Evolutionary conservation across 2,113 vertebrate genomes (phyloP).

Genomic region (cat (Felis catus)): DNA sequence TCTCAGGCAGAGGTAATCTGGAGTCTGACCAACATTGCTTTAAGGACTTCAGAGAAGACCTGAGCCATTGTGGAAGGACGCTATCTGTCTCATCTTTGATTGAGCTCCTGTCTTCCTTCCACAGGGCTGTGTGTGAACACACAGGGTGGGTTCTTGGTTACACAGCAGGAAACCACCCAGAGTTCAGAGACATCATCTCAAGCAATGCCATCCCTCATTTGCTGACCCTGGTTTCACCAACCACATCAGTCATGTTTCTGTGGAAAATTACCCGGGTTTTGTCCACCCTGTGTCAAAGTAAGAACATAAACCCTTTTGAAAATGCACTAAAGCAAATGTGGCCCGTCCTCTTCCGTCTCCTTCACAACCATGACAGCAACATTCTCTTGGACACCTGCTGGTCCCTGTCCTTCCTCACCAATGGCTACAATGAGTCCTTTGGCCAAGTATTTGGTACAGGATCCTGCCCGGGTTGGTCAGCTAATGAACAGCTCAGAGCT

Average conservation of each 20-base stretch:
- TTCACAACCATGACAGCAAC: conserved; percentile 86
- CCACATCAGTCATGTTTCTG: conserved; percentile 89
- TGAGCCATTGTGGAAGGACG: conserved; percentile 90
- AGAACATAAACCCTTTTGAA: conserved; percentile 88
- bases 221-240: conserved; percentile 86
- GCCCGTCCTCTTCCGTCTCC: conserved; percentile 85
- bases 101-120: conserved; percentile 87
- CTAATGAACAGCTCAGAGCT: conserved; percentile 85
- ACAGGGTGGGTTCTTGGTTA: conserved; percentile 87
- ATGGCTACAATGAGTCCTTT: conserved; percentile 89
- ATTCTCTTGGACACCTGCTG: conserved; percentile 91
- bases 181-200: conserved; percentile 88
- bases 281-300: conserved; percentile 92
- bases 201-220: conserved; percentile 87
- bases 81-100: conserved; percentile 86
- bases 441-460: conserved; percentile 86
- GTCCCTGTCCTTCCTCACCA: conserved; percentile 92
- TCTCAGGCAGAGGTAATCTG: conserved; percentile 94
- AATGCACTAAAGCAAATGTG: conserved; percentile 86
- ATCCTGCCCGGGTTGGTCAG: conserved; percentile 87
- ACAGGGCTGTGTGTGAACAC: conserved; percentile 92
- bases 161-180: conserved; percentile 83
- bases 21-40: conserved; percentile 92
- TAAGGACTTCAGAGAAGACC: conserved; percentile 91
- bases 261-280: conserved; percentile 91